Evolutionary conservation across 2,113 vertebrate genomes (phyloP), one percentile per base, ranked within the genome.

Genomic region (Tachuris rubrigastra): DNA sequence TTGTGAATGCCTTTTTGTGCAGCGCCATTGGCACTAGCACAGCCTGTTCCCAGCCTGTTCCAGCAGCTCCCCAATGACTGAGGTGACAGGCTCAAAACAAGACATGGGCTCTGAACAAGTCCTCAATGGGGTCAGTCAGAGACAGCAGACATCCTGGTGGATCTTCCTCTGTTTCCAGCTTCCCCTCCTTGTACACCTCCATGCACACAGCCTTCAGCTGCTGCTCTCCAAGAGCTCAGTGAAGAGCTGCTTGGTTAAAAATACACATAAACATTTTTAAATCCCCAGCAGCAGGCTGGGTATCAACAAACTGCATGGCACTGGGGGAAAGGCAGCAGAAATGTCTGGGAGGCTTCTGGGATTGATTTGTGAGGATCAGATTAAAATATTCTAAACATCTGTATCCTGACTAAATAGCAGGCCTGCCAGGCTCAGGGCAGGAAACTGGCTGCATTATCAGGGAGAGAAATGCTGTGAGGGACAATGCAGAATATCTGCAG

Each of bases 1-100:
- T 95, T 92, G 94, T 96, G 95, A 97, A 96, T 92, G 96, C 86
- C 94, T 95, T 96, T 97, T 96, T 97, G 95, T 95, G 84, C 60
- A 49, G 76, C 0, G 0, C 76, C 73, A 52, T 35, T 96, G 95
- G 96, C 96, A 95, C 47, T 68, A 78, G 96, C 91, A 96, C 95
- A 93, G 91, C 77, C 60, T 95, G 94, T 97, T 95, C 96, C 89
- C 83, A 88, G 94, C 47, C 91, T 96, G 94, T 97, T 97, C 94
- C 95, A 97, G 91, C 94, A 92, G 86, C 91, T 91, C 86, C 86
- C 73, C 3, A 7, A 52, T 41, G 73, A 41, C 84, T 87, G 94
- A 93, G 69, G 90, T 90, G 86, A 93, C 84, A 63, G 89, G 39
- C 69, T 84, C 20, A 0, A 85, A 97, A 96, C 7, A 35, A 95